Conservation (phyloP, 2,888 invertebrate species). For the Linnaemya tessellans region DNA sequence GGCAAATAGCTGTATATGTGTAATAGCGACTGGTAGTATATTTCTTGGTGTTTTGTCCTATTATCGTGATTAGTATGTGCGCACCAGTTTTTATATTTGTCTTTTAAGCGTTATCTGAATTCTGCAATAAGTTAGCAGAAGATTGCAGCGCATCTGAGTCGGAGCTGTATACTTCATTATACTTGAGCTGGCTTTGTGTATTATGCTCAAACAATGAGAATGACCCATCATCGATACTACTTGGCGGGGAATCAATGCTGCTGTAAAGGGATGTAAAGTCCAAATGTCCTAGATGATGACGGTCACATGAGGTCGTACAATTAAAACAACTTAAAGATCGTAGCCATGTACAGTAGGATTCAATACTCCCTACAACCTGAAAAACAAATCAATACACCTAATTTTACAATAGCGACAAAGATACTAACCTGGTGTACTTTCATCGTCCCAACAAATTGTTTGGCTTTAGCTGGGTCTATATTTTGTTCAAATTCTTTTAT, state of each 20-base stretch:
- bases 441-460: slow-evolving; percentile 31
- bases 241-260: no score
- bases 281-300: no score
- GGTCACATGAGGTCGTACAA: neutral
- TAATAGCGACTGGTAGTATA: slow-evolving; percentile 41
- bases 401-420: slow-evolving; percentile 4
- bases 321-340: slow-evolving; percentile 36
- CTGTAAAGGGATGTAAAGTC: no score
- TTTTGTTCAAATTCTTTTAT: slow-evolving; percentile 20
- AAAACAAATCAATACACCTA: no score
- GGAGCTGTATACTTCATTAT: no score
- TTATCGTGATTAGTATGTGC: slow-evolving; percentile 7
- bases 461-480: slow-evolving; percentile 31
- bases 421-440: slow-evolving; percentile 22
- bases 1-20: slow-evolving; percentile 58
- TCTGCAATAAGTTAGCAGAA: no score
- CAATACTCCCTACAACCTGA: neutral
- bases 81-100: no score
- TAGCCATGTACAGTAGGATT: slow-evolving; percentile 13
- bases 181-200: no score
- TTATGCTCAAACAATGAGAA: no score
- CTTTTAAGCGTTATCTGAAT: no score
- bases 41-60: slow-evolving; percentile 37
- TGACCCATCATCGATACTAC: no score
- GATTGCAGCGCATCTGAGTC: no score